Evolutionary conservation across 2,888 invertebrate genomes (phyloP).

Genomic region (Heliconius hortense): DNA sequence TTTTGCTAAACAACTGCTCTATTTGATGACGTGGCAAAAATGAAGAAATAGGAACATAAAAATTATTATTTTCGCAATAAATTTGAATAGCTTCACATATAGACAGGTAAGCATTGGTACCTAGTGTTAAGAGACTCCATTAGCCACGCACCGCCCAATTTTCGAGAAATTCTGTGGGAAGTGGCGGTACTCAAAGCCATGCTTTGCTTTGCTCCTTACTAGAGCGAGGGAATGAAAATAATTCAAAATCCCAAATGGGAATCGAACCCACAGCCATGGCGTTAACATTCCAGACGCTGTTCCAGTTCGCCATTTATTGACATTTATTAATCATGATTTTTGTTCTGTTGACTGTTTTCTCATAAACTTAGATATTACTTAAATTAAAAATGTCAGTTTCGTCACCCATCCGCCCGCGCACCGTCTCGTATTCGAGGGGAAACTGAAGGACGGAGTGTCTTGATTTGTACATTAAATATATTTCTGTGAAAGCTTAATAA

Average conservation of each 20-base stretch:
- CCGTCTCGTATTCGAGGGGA: no score
- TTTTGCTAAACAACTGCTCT: neutral
- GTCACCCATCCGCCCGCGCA: no score
- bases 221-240: neutral
- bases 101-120: no score
- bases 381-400: no score
- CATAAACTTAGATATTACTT: no score
- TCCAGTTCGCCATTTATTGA: no score
- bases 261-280: neutral
- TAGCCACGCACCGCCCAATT: neutral
- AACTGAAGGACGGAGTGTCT: no score
- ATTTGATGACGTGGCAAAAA: neutral
- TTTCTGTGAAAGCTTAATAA: no score
- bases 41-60: neutral
- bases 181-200: neutral
- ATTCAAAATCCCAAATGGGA: neutral
- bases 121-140: neutral
- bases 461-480: no score
- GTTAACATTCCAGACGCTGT: neutral
- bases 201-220: no score
- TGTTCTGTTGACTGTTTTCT: neutral
- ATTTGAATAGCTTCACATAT: no score
- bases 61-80: neutral
- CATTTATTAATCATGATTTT: neutral
- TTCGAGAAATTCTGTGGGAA: neutral